Conservation (phyloP, 2,888 invertebrate genomes). For the Xestia xanthographa region DNA sequence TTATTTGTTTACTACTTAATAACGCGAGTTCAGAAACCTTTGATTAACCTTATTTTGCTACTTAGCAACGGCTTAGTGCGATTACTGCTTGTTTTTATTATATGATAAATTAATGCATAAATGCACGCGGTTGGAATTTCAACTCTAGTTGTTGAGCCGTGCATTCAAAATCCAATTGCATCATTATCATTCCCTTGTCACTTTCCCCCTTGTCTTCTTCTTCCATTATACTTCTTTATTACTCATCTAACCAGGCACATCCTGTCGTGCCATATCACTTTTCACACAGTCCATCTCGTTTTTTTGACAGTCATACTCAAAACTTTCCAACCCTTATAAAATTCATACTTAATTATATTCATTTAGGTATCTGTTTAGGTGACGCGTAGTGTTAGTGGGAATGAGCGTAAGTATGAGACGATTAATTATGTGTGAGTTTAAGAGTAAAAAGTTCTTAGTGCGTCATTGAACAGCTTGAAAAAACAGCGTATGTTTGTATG, state of each 20-base stretch:
- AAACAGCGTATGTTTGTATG: conserved; percentile 19
- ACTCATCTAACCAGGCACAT: no score
- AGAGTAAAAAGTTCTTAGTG: conserved; percentile 22
- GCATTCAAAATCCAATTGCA: neutral
- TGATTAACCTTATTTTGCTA: conserved; percentile 23
- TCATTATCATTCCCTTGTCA: no score
- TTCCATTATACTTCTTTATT: no score
- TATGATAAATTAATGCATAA: neutral
- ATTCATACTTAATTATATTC: neutral
- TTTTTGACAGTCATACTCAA: no score
- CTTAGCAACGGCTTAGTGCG: conserved; percentile 15
- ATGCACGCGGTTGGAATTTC: neutral
- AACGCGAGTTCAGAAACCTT: conserved; percentile 40
- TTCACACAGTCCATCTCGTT: no score
- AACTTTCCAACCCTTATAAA: no score
- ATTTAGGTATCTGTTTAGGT: neutral
- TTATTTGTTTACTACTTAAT: conserved; percentile 22
- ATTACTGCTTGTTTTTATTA: neutral
- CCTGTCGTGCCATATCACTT: no score
- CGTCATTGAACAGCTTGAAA: conserved; percentile 28
- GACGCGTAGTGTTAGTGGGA: neutral
- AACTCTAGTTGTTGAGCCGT: neutral
- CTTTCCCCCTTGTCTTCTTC: no score
- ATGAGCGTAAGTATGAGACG: neutral
- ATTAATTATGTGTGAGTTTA: neutral